Percentiles rank a stretch among this genome's conserved stretches.
Conservation (phyloP, 1,140 invertebrate species). For the Drosophila seguyi region DNA sequence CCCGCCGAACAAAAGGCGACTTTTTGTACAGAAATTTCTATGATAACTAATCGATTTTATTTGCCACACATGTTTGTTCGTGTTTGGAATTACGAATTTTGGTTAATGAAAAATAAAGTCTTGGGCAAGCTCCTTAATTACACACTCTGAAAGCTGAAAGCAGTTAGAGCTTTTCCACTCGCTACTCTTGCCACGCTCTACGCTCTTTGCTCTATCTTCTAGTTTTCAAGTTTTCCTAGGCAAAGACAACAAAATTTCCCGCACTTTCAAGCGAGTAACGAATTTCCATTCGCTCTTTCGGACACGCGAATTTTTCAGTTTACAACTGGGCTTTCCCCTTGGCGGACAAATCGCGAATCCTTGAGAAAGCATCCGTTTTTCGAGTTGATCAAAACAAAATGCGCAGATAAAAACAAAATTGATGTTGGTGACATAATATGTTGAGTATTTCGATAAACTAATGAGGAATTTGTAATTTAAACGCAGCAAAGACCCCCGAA, state of each 20-base stretch:
- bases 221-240: constrained; percentile 24
- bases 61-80: constrained; percentile 15
- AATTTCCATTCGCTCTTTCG: constrained; percentile 36
- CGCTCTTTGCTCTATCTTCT: constrained; percentile 13
- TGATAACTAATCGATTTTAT: constrained; percentile 69
- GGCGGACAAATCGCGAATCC: constrained; percentile 37
- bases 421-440: constrained; percentile 25
- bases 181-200: constrained; percentile 12
- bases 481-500: neutral
- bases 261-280: constrained; percentile 20
- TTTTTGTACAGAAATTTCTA: neutral
- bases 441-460: neutral
- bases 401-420: constrained; percentile 49
- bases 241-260: constrained; percentile 54
- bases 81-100: constrained; percentile 22
- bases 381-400: constrained; percentile 38
- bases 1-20: neutral
- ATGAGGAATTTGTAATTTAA: neutral
- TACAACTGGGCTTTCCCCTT: constrained; percentile 45
- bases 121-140: constrained; percentile 45
- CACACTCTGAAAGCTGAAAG: constrained; percentile 25
- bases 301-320: constrained; percentile 45
- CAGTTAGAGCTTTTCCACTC: constrained; percentile 37
- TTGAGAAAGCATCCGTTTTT: constrained; percentile 10
- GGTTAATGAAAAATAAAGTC: constrained; percentile 42